These are phyloP conservation scores for Hemibagrus guttatus DNA, from an alignment of 2,797 vertebrate species.

Conservation along the genomic window DNA sequence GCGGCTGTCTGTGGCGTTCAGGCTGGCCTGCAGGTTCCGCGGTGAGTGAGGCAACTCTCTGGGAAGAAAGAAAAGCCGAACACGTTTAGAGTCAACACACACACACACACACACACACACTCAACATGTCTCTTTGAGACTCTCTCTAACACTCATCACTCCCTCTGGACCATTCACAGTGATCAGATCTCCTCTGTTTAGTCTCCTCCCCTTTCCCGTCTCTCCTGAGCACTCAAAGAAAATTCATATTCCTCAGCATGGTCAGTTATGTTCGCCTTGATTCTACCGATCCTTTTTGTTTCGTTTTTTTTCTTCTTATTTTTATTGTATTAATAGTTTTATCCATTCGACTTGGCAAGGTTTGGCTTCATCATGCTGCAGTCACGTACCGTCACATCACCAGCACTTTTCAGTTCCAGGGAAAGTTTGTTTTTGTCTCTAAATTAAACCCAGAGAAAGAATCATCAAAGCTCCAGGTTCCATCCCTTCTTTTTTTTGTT, in stretches of 20 bases:
- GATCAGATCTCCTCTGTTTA: neutral
- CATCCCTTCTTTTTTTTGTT: constrained; percentile 21
- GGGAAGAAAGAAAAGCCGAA: constrained; percentile 12
- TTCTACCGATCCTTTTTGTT: neutral
- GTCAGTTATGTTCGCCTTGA: neutral
- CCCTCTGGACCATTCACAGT: neutral
- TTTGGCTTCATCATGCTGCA: constrained; percentile 41
- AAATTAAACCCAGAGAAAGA: constrained; percentile 53
- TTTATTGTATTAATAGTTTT: constrained; percentile 53
- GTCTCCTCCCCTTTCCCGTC: neutral
- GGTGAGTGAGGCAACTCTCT: constrained; percentile 94
- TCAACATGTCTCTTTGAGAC: neutral
- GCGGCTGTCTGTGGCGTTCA: constrained; percentile 81
- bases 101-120: constrained; percentile 37
- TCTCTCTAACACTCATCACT: neutral
- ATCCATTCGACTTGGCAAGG: constrained; percentile 47
- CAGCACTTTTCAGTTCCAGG: neutral
- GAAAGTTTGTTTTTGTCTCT: constrained; percentile 48
- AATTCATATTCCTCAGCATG: neutral
- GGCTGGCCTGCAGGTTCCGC: constrained; percentile 85
- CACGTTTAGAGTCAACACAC: constrained; percentile 45
- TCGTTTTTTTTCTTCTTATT: constrained; percentile 24
- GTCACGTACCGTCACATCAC: constrained; percentile 13
- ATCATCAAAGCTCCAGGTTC: constrained; percentile 38
- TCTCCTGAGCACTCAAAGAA: neutral